Evolutionary conservation across 2,888 invertebrate species (phyloP), one percentile per base, ranked within the genome.

Genomic region (Orthosia gothica): DNA sequence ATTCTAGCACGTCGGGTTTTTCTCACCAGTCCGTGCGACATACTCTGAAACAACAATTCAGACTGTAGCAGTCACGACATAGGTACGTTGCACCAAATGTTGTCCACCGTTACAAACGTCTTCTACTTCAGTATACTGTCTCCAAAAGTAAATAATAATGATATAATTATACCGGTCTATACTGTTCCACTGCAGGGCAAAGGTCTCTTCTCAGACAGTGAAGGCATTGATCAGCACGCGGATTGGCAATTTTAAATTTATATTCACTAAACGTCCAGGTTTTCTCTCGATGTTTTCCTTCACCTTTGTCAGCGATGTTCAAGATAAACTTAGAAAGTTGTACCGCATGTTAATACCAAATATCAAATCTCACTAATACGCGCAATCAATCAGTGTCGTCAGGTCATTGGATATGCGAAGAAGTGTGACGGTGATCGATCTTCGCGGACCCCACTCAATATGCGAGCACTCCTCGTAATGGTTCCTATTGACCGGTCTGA

Each of bases 321-420:
- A 9, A 9, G 40, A 40, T 1, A 32, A 32, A 7, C 32, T 32
- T 32, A 32, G 5, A 32, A 32, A 32, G 32, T 32, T 32, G 32
- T n/a, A 52, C 16, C 16, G 11, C 54, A 73, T 49, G 58, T 26
- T 2, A 26, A 26, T 26, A 26, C 26, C 26, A 59, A 50, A 67
- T 66, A 45, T 50, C 45, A 18, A 23, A 20, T 58, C 32, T 47
- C 20, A 50, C 74, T 80, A 79, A 74, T 83, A 74, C 45, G 23
- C 15, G 32, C 70, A 15, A 82, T 82, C 82, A 84, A 84, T 82
- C 82, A 82, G 70, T 82, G 82, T 82, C 82, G 64, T 32, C 23
- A 64, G 67, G 69, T 77, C 82, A 81, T 82, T 84, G 82, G 82
- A 32, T 82, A 82, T 82, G 82, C 82, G 77, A 81, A 81, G 81